Percentiles rank a stretch among this genome's conserved stretches.
Evolutionary conservation across 2,888 invertebrate genomes (phyloP).

Genomic region (Hecatera dysodea): DNA sequence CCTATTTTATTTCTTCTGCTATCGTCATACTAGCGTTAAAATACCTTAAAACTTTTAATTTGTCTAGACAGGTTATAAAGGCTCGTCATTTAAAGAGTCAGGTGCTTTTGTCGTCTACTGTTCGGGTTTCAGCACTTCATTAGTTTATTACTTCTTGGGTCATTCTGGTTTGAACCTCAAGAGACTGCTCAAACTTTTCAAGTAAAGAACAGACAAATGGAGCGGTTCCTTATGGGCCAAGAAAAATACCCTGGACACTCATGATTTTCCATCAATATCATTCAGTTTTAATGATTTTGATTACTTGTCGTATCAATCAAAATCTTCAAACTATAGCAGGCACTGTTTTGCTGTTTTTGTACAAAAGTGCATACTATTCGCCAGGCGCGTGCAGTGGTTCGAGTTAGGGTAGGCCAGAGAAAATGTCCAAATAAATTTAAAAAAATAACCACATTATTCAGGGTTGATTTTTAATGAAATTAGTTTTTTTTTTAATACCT

Average conservation of each 20-base stretch:
- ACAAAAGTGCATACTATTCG: no score
- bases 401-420: no score
- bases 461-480: no score
- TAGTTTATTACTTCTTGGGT: conserved; percentile 17
- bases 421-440: no score
- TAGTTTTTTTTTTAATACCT: no score
- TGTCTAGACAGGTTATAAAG: conserved; percentile 3
- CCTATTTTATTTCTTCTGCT: no score
- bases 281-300: not conserved
- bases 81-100: not conserved
- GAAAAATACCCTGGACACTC: not conserved
- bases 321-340: no score
- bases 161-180: not conserved
- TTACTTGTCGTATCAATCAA: no score
- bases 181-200: not conserved
- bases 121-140: not conserved
- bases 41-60: not conserved
- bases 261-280: not conserved
- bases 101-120: not conserved
- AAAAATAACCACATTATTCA: no score
- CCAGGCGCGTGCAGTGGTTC: no score
- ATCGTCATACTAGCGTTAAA: no score
- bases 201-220: not conserved
- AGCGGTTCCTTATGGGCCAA: not conserved
- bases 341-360: no score